Base-by-base conservation (phyloP, 2,888 invertebrate species). In the Strigamia maritima region DNA sequence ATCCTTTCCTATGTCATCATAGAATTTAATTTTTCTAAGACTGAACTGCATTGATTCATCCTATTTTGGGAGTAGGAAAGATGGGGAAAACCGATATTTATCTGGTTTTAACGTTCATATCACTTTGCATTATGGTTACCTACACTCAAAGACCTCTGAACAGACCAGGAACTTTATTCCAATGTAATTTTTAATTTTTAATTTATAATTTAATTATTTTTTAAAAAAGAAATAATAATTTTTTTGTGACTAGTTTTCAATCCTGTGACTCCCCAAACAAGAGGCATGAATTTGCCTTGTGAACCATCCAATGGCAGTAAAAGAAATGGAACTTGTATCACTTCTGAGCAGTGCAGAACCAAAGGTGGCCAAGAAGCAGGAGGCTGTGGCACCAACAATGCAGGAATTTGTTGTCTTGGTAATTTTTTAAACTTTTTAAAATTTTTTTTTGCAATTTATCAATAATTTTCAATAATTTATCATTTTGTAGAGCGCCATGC, bases 351-450 rank as follows among this genome's bases (percentile, higher is more conserved):
- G 26, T 78, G 78, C 49, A 26, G 74, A 24, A 16, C 26, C 7
- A 78, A 78, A 70, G 40, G 40, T 38, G 78, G 78, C 2, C 65
- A 70, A 16, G 70, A 78, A 38, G 78, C 70, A 2, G 78, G 78
- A 10, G 22, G 7, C 3, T 78, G 78, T 70, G 78, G 78, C 2
- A 14, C 78, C 6, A 44, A 40, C 38, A 70, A 70, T 35, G 65
- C 65, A 16, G 65, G 65, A 26, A 38, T 78, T 35, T 78, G 78
- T 22, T 78, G 78, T 70, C 65, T 78, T 65, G 78, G 78, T 78
- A 78, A 60, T 6, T 28, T 10, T 26, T 6, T 14, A 38, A 16
- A 3, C 10, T 31, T 35, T 26, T n/a, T n/a, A 26, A 31, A 75
- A 26, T 3, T 22, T 28, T 75, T 24, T 35, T 22, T 12, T n/a